Evolutionary conservation across 2,113 vertebrate species (phyloP).

Genomic region (Scortum barcoo): DNA sequence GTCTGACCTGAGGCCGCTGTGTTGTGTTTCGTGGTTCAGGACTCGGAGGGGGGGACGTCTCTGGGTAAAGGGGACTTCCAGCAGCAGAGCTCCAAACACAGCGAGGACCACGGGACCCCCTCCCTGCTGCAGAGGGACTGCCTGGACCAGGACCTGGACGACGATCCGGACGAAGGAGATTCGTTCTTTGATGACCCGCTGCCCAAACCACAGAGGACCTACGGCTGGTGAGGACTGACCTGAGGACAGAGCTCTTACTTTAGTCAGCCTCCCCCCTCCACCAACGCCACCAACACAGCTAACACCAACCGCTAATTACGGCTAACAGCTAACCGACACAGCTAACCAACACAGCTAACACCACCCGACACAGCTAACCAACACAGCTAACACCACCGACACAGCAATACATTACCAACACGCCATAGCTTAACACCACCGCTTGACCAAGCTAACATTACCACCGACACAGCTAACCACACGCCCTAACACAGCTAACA

Average conservation of each 20-base stretch:
- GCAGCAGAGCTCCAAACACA: constrained; percentile 71
- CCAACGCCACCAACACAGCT: no score
- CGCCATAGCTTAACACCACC: no score
- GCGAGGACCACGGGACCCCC: constrained; percentile 65
- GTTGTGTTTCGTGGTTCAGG: constrained; percentile 23
- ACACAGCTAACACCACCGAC: no score
- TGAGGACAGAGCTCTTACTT: neutral
- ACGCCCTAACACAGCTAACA: no score
- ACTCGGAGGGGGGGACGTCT: constrained; percentile 72
- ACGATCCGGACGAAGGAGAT: constrained; percentile 87
- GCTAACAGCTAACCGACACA: no score
- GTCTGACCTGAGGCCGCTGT: neutral
- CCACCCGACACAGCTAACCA: no score
- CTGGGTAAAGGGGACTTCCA: constrained; percentile 75
- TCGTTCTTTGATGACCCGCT: constrained; percentile 97
- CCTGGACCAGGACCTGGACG: constrained; percentile 72
- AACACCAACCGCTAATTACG: no score
- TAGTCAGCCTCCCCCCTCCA: no score
- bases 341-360: no score
- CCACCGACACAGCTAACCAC: no score
- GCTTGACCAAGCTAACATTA: no score
- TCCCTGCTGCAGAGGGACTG: constrained; percentile 62
- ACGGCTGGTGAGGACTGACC: constrained; percentile 86
- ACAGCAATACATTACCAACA: no score
- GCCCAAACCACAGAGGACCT: constrained; percentile 90